These are phyloP conservation scores for Gastrophryne carolinensis DNA, from an alignment of 2,797 vertebrate species.

Conservation along the genomic window DNA sequence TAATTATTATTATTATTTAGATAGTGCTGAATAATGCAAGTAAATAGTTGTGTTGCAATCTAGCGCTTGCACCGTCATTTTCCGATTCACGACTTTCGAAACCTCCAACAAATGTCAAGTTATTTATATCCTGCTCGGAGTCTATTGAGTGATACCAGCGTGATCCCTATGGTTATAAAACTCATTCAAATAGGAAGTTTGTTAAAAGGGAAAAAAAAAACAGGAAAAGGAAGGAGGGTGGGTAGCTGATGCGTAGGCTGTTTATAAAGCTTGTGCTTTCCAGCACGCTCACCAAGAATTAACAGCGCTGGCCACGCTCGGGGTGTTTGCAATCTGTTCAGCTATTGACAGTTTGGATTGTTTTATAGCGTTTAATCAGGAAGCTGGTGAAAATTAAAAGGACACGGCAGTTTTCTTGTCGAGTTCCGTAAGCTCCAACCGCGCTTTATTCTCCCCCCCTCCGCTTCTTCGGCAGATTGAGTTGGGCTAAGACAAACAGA, in stretches of 20 bases:
- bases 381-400: not conserved
- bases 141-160: not conserved
- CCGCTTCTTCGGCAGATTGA: not conserved
- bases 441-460: not conserved
- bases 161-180: not conserved
- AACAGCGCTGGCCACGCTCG: not conserved
- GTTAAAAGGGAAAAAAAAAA: not conserved
- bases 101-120: too few species aligned
- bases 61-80: too few species aligned
- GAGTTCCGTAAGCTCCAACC: conserved; percentile 6
- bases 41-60: too few species aligned
- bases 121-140: not conserved
- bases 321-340: conserved; percentile 1
- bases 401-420: not conserved
- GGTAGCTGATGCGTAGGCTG: not conserved
- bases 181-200: not conserved
- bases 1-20: too few species aligned
- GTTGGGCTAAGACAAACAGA: conserved; percentile 6
- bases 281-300: not conserved
- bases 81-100: not conserved
- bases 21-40: too few species aligned
- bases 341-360: conserved; percentile 19
- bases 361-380: conserved; percentile 3
- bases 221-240: not conserved
- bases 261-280: not conserved